These are phyloP conservation scores for Anastatus disparis DNA, from an alignment of 1,140 invertebrate species.

Conservation along the genomic window DNA sequence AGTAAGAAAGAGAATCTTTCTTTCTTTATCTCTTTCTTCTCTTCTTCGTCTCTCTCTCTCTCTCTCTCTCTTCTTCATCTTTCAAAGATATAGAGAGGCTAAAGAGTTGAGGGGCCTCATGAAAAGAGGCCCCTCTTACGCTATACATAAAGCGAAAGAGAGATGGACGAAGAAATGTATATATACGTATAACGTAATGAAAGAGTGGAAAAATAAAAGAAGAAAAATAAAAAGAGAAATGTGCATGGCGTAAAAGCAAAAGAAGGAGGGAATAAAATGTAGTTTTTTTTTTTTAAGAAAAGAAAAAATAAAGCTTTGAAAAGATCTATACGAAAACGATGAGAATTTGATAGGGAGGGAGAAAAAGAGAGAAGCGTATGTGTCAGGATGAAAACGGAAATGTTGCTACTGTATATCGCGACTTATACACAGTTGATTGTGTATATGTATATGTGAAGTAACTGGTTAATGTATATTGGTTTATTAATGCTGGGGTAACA, in stretches of 20 bases:
- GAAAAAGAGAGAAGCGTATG: neutral
- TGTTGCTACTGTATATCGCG: constrained; percentile 12
- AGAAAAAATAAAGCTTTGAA: too few species aligned
- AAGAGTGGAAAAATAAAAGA: too few species aligned
- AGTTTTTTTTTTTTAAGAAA: too few species aligned
- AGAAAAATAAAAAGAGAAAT: too few species aligned
- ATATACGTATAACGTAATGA: too few species aligned
- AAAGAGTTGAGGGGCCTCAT: neutral
- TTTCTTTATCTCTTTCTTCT: neutral
- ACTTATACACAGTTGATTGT: too few species aligned
- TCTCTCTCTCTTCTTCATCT: constrained; percentile 9
- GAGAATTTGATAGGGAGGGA: neutral
- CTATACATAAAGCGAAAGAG: neutral
- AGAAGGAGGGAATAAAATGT: constrained; percentile 5
- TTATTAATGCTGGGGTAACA: constrained; percentile 16
- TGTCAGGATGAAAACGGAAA: constrained; percentile 17
- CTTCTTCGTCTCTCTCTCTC: neutral
- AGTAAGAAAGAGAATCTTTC: neutral
- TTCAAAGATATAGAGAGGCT: too few species aligned
- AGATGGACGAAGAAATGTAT: neutral
- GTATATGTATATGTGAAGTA: neutral
- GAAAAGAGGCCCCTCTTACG: too few species aligned
- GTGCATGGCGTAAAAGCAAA: too few species aligned
- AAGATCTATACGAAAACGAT: neutral
- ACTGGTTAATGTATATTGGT: neutral